Evolutionary conservation across 2,797 vertebrate genomes (phyloP).

Genomic region (Coreius guichenoti): DNA sequence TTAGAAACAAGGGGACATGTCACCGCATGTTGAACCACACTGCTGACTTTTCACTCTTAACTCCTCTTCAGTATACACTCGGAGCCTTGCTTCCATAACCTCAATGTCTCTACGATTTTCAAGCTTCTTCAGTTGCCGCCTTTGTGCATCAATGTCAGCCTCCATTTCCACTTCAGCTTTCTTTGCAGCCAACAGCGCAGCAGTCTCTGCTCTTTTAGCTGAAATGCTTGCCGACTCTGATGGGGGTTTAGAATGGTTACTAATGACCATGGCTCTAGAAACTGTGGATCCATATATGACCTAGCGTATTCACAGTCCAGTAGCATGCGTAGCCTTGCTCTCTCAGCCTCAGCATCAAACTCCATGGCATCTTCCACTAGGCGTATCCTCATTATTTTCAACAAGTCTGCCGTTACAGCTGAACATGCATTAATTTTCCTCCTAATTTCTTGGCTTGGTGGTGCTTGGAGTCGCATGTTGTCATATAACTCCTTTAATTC

Average conservation of each 20-base stretch:
- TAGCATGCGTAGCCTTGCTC: constrained; percentile 39
- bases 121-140: background rate
- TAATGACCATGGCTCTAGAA: constrained; percentile 13
- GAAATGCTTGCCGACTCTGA: too few relatives aligned
- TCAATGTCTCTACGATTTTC: constrained; percentile 47
- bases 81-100: constrained; percentile 48
- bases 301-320: constrained; percentile 37
- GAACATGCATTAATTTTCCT: constrained; percentile 45
- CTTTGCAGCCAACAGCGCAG: constrained; percentile 33
- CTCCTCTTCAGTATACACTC: constrained; percentile 52
- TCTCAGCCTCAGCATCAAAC: constrained; percentile 44
- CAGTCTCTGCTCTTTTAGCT: constrained; percentile 38
- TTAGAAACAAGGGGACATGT: background rate
- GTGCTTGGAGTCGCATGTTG: background rate
- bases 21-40: background rate
- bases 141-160: constrained; percentile 9
- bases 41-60: constrained; percentile 15
- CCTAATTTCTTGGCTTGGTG: constrained; percentile 39
- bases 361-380: constrained; percentile 4
- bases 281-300: constrained; percentile 50
- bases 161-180: constrained; percentile 42
- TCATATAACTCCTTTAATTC: constrained; percentile 31
- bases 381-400: constrained; percentile 10
- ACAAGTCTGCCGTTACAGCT: constrained; percentile 13
- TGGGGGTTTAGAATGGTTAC: background rate